phyloP scores from a whole-genome alignment of 2,888 invertebrate genomes.

The Platypus cylindrus region DNA sequence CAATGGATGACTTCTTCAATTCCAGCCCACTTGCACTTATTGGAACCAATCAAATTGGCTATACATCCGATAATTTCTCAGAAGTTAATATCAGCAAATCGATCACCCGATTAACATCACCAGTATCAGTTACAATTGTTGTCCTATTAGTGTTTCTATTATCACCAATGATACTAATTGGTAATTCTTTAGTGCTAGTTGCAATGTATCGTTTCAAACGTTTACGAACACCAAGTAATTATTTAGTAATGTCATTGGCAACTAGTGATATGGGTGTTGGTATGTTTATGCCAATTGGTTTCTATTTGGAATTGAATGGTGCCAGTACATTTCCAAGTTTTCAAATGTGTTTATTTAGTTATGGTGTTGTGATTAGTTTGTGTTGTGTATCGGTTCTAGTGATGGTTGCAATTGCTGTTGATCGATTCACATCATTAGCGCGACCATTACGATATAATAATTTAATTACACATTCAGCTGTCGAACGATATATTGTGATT shows the following conservation, averaged over 20 bases:
- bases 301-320: slow-evolving; percentile 43
- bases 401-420: slow-evolving; percentile 49
- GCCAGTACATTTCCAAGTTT: slow-evolving; percentile 33
- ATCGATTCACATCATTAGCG: slow-evolving; percentile 47
- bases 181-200: slow-evolving; percentile 45
- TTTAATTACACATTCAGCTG: slow-evolving; percentile 47
- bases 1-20: slow-evolving; percentile 29
- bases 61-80: slow-evolving; percentile 25
- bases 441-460: slow-evolving; percentile 50
- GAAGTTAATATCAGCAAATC: slow-evolving; percentile 27
- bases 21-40: slow-evolving; percentile 27
- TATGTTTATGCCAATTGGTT: slow-evolving; percentile 45
- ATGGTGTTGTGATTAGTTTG: slow-evolving; percentile 43
- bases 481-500: slow-evolving; percentile 42
- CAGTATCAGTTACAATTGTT: slow-evolving; percentile 37
- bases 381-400: slow-evolving; percentile 48
- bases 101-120: slow-evolving; percentile 30
- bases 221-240: slow-evolving; percentile 48
- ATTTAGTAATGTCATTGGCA: slow-evolving; percentile 46
- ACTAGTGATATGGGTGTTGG: slow-evolving; percentile 47
- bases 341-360: slow-evolving; percentile 42
- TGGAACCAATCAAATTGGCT: slow-evolving; percentile 23
- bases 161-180: slow-evolving; percentile 44
- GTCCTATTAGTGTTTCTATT: slow-evolving; percentile 40
- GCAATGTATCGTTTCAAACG: slow-evolving; percentile 48